Evolutionary conservation across 64 coral and sea anemone species (phyloP).

Genomic region (Catalaphyllia jardinei): DNA sequence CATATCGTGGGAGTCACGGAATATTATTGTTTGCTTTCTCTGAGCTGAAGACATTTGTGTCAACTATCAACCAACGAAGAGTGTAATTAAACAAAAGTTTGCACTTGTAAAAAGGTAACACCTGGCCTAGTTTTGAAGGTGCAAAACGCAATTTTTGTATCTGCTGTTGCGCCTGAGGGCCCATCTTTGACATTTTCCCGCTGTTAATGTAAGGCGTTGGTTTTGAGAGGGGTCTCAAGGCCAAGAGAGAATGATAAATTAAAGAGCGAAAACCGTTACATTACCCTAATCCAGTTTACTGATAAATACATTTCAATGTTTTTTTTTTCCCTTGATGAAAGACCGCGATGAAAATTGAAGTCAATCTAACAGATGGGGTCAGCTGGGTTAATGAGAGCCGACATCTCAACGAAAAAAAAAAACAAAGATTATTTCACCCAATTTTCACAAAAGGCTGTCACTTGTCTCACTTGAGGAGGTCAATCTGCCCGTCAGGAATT

Average conservation of each 20-base stretch:
- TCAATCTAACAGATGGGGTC: too few species aligned
- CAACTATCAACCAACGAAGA: constrained; percentile 1
- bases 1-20: neutral
- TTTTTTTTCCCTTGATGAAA: too few species aligned
- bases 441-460: too few species aligned
- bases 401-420: too few species aligned
- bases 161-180: neutral
- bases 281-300: neutral
- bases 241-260: neutral
- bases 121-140: neutral
- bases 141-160: neutral
- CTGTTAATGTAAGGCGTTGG: neutral
- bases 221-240: neutral
- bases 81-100: neutral
- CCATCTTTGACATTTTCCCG: neutral
- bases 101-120: neutral
- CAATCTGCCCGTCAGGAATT: too few species aligned
- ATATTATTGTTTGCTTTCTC: neutral
- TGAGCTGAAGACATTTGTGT: neutral
- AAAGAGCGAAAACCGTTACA: neutral
- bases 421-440: too few species aligned
- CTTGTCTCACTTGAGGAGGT: too few species aligned
- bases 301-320: neutral
- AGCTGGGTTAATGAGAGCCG: too few species aligned
- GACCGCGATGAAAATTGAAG: too few species aligned